Evolutionary conservation across 2,888 invertebrate species (phyloP).

Genomic region (Mythimna ferrago): DNA sequence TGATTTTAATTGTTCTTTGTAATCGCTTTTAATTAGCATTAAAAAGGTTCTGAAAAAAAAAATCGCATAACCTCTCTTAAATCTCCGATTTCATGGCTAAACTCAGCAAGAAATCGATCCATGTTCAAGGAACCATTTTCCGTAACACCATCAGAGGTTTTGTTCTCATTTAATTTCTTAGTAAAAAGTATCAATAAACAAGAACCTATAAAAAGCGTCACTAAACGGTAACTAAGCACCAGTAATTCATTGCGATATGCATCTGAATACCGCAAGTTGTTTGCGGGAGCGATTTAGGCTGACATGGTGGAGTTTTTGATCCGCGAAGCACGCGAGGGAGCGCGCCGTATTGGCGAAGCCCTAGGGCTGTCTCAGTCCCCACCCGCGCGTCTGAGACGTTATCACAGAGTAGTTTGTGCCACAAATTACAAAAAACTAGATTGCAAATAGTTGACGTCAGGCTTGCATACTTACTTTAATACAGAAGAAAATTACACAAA

Average conservation of each 20-base stretch:
- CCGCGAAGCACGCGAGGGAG: constrained; percentile 59
- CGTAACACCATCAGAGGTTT: constrained; percentile 44
- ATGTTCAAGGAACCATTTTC: constrained; percentile 33
- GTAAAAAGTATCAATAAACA: constrained; percentile 58
- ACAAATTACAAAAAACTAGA: constrained; percentile 45
- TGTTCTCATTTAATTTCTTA: constrained; percentile 53
- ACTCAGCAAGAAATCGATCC: constrained; percentile 35
- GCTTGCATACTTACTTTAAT: constrained; percentile 28
- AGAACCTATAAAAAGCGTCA: constrained; percentile 64
- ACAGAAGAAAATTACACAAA: constrained; percentile 23
- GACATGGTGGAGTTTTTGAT: constrained; percentile 69
- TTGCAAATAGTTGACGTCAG: constrained; percentile 47
- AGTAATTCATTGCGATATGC: constrained; percentile 70
- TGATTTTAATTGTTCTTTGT: constrained; percentile 49
- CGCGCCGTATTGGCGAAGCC: constrained; percentile 50
- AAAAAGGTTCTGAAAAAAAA: constrained; percentile 23
- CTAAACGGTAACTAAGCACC: constrained; percentile 72
- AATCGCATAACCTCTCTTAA: constrained; percentile 18
- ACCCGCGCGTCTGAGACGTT: constrained; percentile 38
- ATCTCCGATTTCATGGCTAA: constrained; percentile 44
- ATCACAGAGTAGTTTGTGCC: constrained; percentile 47
- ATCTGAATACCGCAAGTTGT: constrained; percentile 71
- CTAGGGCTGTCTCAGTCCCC: constrained; percentile 54
- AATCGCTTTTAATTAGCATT: constrained; percentile 47
- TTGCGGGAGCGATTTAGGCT: constrained; percentile 74